Conservation (phyloP, 2,888 invertebrate genomes). For the Xestia c-nigrum region DNA sequence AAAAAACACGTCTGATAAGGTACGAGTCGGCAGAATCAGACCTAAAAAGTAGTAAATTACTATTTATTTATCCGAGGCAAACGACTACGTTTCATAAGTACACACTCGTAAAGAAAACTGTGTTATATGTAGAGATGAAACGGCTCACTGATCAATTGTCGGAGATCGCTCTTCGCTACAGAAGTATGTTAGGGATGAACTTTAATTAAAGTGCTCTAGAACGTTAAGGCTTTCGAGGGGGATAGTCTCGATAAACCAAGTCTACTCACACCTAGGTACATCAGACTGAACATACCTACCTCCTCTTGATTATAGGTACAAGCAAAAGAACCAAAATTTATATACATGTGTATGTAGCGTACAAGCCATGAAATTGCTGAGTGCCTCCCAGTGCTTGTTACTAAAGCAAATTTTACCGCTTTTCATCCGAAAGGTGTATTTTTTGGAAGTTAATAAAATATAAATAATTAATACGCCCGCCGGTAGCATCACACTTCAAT, state of each 20-base stretch:
- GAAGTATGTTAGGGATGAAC: conserved; percentile 54
- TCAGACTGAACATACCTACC: background rate
- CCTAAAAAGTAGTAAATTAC: conserved; percentile 1
- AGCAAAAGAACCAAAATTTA: conserved; percentile 37
- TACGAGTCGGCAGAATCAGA: conserved; percentile 19
- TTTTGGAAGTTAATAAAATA: conserved; percentile 30
- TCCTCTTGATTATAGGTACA: conserved; percentile 25
- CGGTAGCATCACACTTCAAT: conserved; percentile 3
- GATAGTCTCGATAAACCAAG: conserved; percentile 32
- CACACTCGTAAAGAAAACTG: conserved; percentile 29
- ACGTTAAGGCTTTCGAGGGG: conserved; percentile 40
- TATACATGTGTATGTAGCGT: conserved; percentile 22
- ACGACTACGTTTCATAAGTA: conserved; percentile 30
- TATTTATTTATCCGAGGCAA: conserved; percentile 31
- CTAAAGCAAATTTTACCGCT: conserved; percentile 29
- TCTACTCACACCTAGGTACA: conserved; percentile 19
- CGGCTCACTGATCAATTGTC: conserved; percentile 57
- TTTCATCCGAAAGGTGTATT: conserved; percentile 23
- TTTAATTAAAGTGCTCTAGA: conserved; percentile 64
- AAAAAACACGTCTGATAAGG: background rate
- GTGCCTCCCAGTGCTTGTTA: conserved; percentile 37
- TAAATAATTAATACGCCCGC: conserved; percentile 28
- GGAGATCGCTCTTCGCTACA: conserved; percentile 49
- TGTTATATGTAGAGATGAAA: conserved; percentile 30
- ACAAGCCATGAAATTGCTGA: conserved; percentile 30